Evolutionary conservation across 1,140 invertebrate species (phyloP), one percentile per base, ranked within the genome.

Genomic region (Venturia canescens): DNA sequence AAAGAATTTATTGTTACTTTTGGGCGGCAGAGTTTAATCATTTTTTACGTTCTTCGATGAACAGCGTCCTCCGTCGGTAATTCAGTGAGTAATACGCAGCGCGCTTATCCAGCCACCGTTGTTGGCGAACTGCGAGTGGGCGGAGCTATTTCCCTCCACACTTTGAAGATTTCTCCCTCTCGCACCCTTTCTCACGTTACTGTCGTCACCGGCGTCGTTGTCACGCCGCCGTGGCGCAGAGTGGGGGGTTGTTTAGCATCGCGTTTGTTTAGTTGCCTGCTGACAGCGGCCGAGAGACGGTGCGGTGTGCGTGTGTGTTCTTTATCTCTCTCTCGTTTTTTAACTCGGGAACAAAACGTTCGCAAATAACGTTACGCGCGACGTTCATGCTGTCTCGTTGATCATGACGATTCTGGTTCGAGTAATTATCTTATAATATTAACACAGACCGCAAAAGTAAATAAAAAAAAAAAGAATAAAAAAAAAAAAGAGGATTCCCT

Each of bases 181-280:
- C 16, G 2, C 16, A 18, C 13, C 13, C 66, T 69, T 27, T 31
- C 16, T 3, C 66, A 18, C 66, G 66, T 31, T 31, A 21, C 66
- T 69, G 66, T 69, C 66, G 66, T 69, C 66, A 21, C 66, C 66
- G 66, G 66, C 76, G 44, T 71, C 70, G 75, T 26, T 69, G 80
- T 89, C 87, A 89, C 83, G 83, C 81, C 72, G 76, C 82, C 48
- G 81, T 78, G 44, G 81, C 57, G 83, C 82, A 83, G 82, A 86
- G 88, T 88, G 87, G 88, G 86, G 86, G 85, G 44, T 85, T 89
- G 88, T 89, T 89, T 89, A 85, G 84, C 84, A 82, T 83, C 80
- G 84, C 85, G 87, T 90, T 89, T 90, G 88, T 91, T 92, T 91
- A 92, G 91, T 92, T 90, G 89, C 87, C 88, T 90, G 91, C 88